Conservation (phyloP, 2,113 vertebrate genomes). For the Clinocottus analis region DNA sequence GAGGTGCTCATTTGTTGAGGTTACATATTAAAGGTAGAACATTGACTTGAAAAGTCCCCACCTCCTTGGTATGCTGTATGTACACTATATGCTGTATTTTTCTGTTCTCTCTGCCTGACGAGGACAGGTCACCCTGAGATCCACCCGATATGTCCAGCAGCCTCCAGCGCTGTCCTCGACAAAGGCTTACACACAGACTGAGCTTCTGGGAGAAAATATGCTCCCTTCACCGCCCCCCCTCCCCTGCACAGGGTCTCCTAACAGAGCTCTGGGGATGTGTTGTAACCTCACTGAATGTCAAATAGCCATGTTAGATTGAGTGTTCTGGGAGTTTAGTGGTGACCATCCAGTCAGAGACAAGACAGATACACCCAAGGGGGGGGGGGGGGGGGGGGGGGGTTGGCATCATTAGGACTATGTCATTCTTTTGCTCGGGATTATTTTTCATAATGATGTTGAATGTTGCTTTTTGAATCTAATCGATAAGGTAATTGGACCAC, state of each 20-base stretch:
- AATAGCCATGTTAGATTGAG: slow-evolving; percentile 44
- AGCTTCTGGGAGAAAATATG: slow-evolving; percentile 66
- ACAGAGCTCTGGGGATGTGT: slow-evolving; percentile 61
- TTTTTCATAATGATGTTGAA: slow-evolving; percentile 26
- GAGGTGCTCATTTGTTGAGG: slow-evolving; percentile 10
- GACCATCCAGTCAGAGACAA: slow-evolving; percentile 1
- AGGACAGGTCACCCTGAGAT: slow-evolving; percentile 75
- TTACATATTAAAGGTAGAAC: not conserved
- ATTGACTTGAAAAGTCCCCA: slow-evolving; percentile 2
- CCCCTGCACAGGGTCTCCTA: slow-evolving; percentile 42
- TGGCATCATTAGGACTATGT: slow-evolving; percentile 21
- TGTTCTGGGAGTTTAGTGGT: slow-evolving; percentile 33
- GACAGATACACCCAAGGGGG: slow-evolving; percentile 26
- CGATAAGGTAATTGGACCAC: slow-evolving; percentile 6
- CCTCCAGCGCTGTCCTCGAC: slow-evolving; percentile 65
- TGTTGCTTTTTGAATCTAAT: slow-evolving; percentile 21
- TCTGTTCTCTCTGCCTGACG: slow-evolving; percentile 42
- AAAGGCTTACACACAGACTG: slow-evolving; percentile 55
- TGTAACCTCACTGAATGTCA: slow-evolving; percentile 73
- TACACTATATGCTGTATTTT: slow-evolving; percentile 59
- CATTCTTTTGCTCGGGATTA: slow-evolving; percentile 17
- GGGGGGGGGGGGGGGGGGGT: slow-evolving; percentile 1
- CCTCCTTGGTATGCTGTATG: slow-evolving; percentile 67
- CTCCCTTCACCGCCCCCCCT: slow-evolving; percentile 55
- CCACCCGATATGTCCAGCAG: slow-evolving; percentile 63